Evolutionary conservation across 1,140 invertebrate genomes (phyloP).

Genomic region (Goniozus legneri): DNA sequence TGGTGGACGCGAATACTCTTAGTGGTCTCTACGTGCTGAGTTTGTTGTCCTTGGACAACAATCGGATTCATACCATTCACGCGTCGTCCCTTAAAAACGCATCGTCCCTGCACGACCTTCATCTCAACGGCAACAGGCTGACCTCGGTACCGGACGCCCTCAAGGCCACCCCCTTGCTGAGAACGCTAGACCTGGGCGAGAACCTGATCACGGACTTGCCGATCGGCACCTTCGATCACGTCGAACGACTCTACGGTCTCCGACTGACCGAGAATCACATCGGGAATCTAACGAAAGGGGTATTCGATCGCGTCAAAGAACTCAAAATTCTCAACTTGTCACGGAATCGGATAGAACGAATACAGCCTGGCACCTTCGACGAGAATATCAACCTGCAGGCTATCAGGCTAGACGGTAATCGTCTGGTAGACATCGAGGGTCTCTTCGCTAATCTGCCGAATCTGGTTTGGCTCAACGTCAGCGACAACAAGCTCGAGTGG

Average conservation of each 20-base stretch:
- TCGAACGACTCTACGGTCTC: constrained; percentile 74
- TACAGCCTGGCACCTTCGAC: constrained; percentile 84
- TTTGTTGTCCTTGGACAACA: constrained; percentile 80
- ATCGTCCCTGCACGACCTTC: constrained; percentile 79
- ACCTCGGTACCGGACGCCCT: constrained; percentile 80
- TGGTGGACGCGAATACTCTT: constrained; percentile 73
- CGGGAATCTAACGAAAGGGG: constrained; percentile 77
- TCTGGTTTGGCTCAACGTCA: constrained; percentile 88
- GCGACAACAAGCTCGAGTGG: constrained; percentile 82
- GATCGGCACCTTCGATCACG: constrained; percentile 79
- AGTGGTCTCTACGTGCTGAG: constrained; percentile 74
- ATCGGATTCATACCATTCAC: constrained; percentile 74
- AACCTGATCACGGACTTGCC: constrained; percentile 81
- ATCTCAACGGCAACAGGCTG: constrained; percentile 85
- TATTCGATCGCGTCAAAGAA: constrained; percentile 78
- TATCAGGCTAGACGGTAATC: constrained; percentile 84
- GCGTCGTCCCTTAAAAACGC: constrained; percentile 79
- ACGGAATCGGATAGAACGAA: constrained; percentile 78
- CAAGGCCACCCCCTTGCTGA: constrained; percentile 72
- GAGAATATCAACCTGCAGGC: constrained; percentile 80
- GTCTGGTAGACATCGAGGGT: constrained; percentile 77
- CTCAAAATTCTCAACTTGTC: constrained; percentile 86
- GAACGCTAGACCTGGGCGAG: constrained; percentile 83
- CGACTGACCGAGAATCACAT: constrained; percentile 85
- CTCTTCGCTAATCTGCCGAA: constrained; percentile 83